A percentile compares a stretch with the other conserved stretches of the same genome.
Conservation (phyloP, 2,113 vertebrate species). For the Guaruba guarouba region DNA sequence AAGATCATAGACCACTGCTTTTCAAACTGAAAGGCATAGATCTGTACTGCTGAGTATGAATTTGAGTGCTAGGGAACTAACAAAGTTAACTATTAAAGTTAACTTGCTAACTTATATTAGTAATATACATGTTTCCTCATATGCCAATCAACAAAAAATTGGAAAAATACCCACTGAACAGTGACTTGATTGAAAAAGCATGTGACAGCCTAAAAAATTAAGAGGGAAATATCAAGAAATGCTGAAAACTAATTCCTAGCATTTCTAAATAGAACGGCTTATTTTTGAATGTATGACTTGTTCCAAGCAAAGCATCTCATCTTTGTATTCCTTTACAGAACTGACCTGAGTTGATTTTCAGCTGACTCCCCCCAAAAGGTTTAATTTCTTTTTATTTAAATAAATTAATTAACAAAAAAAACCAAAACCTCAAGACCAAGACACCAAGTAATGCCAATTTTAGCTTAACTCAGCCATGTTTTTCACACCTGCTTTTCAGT, state of each 20-base stretch:
- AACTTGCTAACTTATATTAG: background rate
- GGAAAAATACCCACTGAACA: background rate
- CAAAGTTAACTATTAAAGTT: background rate
- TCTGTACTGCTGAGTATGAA: background rate
- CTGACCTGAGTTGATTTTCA: background rate
- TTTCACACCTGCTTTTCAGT: background rate
- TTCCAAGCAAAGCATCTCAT: background rate
- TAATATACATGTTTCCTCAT: background rate
- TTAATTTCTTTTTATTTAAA: background rate
- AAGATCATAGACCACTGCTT: background rate
- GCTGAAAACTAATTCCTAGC: background rate
- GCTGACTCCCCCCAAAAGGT: rapidly evolving
- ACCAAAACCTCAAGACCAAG: background rate
- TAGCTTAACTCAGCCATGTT: background rate
- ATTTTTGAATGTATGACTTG: background rate
- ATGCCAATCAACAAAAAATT: background rate
- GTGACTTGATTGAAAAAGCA: background rate
- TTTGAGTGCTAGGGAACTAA: background rate
- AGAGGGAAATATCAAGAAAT: background rate
- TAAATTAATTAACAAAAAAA: background rate
- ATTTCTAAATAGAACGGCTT: background rate
- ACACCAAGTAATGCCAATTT: background rate
- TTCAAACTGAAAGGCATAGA: background rate
- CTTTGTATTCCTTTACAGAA: background rate
- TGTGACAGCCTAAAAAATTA: background rate